phyloP scores from a whole-genome alignment of 2,797 vertebrate species.

The Austrolebias charrua region DNA sequence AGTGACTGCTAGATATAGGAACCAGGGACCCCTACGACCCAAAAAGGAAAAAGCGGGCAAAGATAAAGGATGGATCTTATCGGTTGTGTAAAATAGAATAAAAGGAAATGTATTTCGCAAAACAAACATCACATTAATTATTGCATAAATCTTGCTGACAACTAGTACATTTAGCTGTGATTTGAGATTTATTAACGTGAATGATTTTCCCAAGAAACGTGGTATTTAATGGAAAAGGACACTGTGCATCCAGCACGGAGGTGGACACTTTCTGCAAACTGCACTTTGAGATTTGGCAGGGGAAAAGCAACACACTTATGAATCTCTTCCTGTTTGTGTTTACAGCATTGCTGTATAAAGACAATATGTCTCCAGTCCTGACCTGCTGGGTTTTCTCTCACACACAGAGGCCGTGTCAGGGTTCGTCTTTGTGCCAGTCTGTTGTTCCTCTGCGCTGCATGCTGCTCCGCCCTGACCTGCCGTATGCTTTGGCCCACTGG shows the following conservation, averaged over 20 bases:
- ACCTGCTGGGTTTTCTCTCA: conserved; percentile 30
- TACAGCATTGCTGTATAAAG: conserved; percentile 52
- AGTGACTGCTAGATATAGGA: no score
- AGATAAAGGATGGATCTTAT: background rate
- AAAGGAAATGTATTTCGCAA: background rate
- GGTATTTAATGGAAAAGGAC: conserved; percentile 40
- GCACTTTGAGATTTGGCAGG: conserved; percentile 65
- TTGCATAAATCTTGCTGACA: conserved; percentile 19
- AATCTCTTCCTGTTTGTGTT: conserved; percentile 80
- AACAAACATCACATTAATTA: conserved; percentile 15
- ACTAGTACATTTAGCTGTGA: conserved; percentile 20
- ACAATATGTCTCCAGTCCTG: conserved; percentile 41
- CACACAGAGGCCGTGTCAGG: conserved; percentile 15
- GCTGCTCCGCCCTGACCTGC: conserved; percentile 63
- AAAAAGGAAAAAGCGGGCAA: no score
- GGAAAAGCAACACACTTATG: conserved; percentile 61
- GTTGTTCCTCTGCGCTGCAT: conserved; percentile 61
- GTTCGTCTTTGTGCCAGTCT: conserved; percentile 61
- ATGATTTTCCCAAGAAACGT: conserved; percentile 53
- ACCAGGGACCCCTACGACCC: no score
- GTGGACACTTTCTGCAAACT: conserved; percentile 46
- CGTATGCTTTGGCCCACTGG: conserved; percentile 70
- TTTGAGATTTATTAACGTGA: conserved; percentile 42
- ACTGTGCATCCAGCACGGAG: conserved; percentile 54
- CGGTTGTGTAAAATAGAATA: background rate